These are phyloP conservation scores for Neuroterus valhalla DNA, from an alignment of 1,140 invertebrate species.

Conservation along the genomic window DNA sequence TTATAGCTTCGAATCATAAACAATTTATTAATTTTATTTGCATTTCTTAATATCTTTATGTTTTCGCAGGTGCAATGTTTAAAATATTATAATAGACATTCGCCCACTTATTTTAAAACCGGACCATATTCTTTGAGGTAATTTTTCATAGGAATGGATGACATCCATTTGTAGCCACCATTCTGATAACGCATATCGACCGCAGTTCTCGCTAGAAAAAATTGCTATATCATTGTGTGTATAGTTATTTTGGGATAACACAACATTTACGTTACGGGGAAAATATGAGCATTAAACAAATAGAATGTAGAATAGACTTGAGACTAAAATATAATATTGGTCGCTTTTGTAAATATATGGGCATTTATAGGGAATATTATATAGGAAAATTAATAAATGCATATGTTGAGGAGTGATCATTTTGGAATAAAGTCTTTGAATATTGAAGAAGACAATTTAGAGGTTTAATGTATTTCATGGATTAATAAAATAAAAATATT, in stretches of 20 bases:
- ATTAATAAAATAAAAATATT: too few species aligned
- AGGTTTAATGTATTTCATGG: too few species aligned
- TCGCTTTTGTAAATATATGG: slow-evolving; percentile 4
- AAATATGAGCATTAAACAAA: background rate
- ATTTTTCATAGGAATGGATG: background rate
- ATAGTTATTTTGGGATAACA: background rate
- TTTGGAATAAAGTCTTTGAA: too few species aligned
- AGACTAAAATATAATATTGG: background rate
- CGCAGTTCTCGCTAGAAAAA: background rate
- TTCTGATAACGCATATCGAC: background rate
- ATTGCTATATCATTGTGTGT: background rate
- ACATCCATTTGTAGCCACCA: background rate
- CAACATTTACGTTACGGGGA: background rate
- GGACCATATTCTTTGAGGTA: background rate
- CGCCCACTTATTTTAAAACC: background rate
- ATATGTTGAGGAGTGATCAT: too few species aligned
- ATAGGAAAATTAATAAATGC: too few species aligned
- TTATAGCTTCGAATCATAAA: too few species aligned
- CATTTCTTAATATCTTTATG: background rate
- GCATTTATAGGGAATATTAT: too few species aligned
- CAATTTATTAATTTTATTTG: background rate
- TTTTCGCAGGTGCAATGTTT: background rate
- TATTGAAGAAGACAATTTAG: too few species aligned
- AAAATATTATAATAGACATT: background rate
- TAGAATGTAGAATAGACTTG: background rate